Percentiles rank a stretch among this genome's conserved stretches.
Evolutionary conservation across 2,797 vertebrate genomes (phyloP).

Genomic region (Pterois miles): DNA sequence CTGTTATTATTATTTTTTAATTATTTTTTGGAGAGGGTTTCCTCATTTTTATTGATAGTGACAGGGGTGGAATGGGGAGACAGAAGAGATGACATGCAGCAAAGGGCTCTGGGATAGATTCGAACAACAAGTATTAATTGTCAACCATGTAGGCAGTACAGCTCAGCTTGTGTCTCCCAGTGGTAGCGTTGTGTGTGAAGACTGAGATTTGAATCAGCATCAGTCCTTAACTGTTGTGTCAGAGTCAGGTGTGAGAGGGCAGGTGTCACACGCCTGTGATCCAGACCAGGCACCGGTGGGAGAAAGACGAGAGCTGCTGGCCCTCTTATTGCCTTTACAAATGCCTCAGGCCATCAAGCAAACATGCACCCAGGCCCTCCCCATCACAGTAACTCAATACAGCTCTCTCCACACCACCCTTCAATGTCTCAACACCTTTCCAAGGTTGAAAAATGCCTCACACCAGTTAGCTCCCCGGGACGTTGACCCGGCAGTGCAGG

Average conservation of each 20-base stretch:
- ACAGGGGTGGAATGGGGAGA: no score
- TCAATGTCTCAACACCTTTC: slow-evolving; percentile 80
- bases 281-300: slow-evolving; percentile 42
- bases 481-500: slow-evolving; percentile 79
- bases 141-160: not conserved
- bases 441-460: slow-evolving; percentile 76
- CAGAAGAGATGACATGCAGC: no score
- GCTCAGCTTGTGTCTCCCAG: not conserved
- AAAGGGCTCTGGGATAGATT: no score
- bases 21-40: no score
- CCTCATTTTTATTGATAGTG: no score
- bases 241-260: slow-evolving; percentile 66
- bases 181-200: slow-evolving; percentile 27
- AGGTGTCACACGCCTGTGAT: slow-evolving; percentile 59
- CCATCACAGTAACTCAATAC: slow-evolving; percentile 75
- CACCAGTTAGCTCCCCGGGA: slow-evolving; percentile 74
- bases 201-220: slow-evolving; percentile 51
- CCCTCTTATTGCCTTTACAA: slow-evolving; percentile 59
- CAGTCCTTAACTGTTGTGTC: slow-evolving; percentile 20
- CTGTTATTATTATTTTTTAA: not conserved
- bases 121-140: no score
- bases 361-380: slow-evolving; percentile 58
- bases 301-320: slow-evolving; percentile 57
- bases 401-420: slow-evolving; percentile 66
- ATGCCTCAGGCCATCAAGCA: slow-evolving; percentile 68